A percentile compares a stretch with the other conserved stretches of the same genome.
phyloP scores from a whole-genome alignment of 23 tunicate species.

The Phallusia fumigata region DNA sequence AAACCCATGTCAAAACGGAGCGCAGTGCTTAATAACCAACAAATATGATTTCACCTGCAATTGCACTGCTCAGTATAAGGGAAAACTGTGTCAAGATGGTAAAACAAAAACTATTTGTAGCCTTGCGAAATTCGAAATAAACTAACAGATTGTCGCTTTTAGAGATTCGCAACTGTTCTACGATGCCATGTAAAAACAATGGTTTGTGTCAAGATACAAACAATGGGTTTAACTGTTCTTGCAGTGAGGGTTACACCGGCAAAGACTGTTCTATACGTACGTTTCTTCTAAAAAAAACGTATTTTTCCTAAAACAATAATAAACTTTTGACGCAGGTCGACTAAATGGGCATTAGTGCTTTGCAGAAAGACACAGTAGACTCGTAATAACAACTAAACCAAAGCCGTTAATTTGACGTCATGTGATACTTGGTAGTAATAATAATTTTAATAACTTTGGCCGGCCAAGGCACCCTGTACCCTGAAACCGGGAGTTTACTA shows the following conservation, averaged over 20 bases:
- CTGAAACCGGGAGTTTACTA: too few species aligned
- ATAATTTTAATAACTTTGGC: too few species aligned
- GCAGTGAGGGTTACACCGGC: neutral
- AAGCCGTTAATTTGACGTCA: too few species aligned
- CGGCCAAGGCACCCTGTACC: too few species aligned
- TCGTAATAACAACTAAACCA: too few species aligned
- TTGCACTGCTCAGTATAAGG: neutral
- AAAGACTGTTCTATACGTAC: neutral
- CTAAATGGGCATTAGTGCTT: too few species aligned
- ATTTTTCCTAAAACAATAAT: too few species aligned
- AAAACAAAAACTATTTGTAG: neutral
- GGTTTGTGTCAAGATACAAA: neutral
- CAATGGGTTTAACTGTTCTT: neutral
- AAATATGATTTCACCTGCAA: neutral
- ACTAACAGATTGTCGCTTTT: neutral
- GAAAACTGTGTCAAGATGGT: neutral
- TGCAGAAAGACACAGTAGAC: too few species aligned
- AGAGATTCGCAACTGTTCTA: neutral
- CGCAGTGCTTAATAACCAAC: neutral
- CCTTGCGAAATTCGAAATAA: neutral
- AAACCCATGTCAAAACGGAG: neutral
- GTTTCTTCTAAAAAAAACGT: neutral
- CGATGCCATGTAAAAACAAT: neutral
- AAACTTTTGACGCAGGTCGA: too few species aligned
- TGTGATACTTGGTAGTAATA: too few species aligned